Conservation (phyloP, 2,888 invertebrate species). For the Oxycera nigricornis region DNA sequence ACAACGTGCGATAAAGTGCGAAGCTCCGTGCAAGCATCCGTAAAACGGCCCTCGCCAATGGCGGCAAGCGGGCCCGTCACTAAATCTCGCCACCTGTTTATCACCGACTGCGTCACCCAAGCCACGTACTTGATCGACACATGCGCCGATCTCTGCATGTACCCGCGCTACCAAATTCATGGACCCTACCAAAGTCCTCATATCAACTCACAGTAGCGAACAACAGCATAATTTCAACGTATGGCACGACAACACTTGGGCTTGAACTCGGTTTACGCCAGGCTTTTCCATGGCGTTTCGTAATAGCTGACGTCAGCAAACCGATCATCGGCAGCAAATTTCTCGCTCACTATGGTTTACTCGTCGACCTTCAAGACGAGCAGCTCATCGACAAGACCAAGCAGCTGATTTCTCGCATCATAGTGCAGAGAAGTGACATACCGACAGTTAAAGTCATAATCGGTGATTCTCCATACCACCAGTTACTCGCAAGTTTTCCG, state of each 20-base stretch:
- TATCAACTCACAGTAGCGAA: slow-evolving; percentile 45
- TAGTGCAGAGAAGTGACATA: accelerated
- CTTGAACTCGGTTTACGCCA: slow-evolving; percentile 48
- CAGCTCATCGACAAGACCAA: neutral
- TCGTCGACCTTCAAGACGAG: too few species aligned
- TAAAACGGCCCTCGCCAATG: neutral
- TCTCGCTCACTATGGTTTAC: slow-evolving; percentile 40
- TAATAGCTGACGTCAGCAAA: slow-evolving; percentile 48
- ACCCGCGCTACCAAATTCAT: slow-evolving; percentile 38
- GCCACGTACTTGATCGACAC: slow-evolving; percentile 48
- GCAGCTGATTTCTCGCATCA: accelerated
- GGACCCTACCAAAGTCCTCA: neutral
- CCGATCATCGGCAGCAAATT: slow-evolving; percentile 50
- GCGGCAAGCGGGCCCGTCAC: slow-evolving; percentile 36
- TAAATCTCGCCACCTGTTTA: slow-evolving; percentile 23
- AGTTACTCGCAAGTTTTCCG: neutral
- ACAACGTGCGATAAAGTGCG: slow-evolving; percentile 42
- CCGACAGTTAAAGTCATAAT: neutral
- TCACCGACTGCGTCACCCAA: neutral
- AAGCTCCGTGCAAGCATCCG: slow-evolving; percentile 34
- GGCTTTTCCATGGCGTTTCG: slow-evolving; percentile 48
- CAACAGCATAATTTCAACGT: slow-evolving; percentile 43
- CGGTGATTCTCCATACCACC: neutral
- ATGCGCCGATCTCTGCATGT: slow-evolving; percentile 46
- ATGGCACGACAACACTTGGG: slow-evolving; percentile 40